A percentile compares a stretch with the other conserved stretches of the same genome.
Conservation (phyloP, 1,140 invertebrate species). For the Cylas formicarius region DNA sequence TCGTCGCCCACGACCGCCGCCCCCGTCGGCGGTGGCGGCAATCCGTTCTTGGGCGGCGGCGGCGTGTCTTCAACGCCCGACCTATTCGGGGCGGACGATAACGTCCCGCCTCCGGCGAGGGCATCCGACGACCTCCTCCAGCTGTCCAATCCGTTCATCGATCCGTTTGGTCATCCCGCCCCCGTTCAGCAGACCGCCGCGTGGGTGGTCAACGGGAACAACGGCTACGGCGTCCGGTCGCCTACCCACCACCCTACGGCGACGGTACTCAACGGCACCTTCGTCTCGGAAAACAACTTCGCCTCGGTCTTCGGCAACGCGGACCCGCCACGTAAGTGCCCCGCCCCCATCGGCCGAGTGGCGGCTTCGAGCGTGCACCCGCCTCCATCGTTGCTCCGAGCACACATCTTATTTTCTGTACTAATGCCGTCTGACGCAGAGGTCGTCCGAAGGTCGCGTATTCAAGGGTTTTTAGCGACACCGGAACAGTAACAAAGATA, state of each 20-base stretch:
- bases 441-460: too few relatives aligned
- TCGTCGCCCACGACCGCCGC: constrained; percentile 61
- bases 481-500: too few relatives aligned
- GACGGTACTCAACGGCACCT: constrained; percentile 53
- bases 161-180: constrained; percentile 61
- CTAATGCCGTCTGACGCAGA: too few relatives aligned
- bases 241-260: too few relatives aligned
- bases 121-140: constrained; percentile 86
- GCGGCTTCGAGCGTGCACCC: too few relatives aligned
- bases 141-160: constrained; percentile 84
- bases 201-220: constrained; percentile 65
- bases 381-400: too few relatives aligned
- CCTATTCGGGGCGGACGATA: constrained; percentile 54
- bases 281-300: constrained; percentile 80
- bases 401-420: too few relatives aligned
- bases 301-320: constrained; percentile 74
- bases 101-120: constrained; percentile 46
- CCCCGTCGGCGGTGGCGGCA: too few relatives aligned
- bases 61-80: constrained; percentile 53
- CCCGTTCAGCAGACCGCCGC: constrained; percentile 47
- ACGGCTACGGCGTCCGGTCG: constrained; percentile 11
- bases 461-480: too few relatives aligned
- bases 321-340: constrained; percentile 65
- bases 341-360: too few relatives aligned
- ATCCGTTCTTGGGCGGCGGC: constrained; percentile 70